Conservation (phyloP, 2,888 invertebrate species). For the Cosmia trapezina region DNA sequence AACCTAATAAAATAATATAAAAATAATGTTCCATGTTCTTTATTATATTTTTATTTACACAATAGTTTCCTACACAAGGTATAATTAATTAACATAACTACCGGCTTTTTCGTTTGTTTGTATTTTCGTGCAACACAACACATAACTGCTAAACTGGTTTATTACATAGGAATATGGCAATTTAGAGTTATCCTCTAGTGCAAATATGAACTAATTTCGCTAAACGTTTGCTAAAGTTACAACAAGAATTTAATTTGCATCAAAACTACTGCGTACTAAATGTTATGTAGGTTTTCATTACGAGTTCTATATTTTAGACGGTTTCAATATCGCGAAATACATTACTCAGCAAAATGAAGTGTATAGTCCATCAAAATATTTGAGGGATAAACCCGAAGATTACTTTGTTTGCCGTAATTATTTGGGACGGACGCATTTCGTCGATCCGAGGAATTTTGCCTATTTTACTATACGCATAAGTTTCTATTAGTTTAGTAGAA, state of each 20-base stretch:
- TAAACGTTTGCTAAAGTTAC: slow-evolving; percentile 1
- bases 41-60: too few relatives aligned
- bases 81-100: neutral
- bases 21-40: too few relatives aligned
- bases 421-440: slow-evolving; percentile 35
- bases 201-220: neutral
- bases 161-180: neutral
- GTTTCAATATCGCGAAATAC: slow-evolving; percentile 37
- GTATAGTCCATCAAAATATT: slow-evolving; percentile 51
- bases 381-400: slow-evolving; percentile 39
- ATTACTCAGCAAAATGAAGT: slow-evolving; percentile 50
- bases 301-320: slow-evolving; percentile 27
- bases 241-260: slow-evolving; percentile 21
- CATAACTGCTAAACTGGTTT: neutral
- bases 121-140: neutral
- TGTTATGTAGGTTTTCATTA: slow-evolving; percentile 26
- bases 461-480: slow-evolving; percentile 35
- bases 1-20: too few relatives aligned
- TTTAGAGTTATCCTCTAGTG: neutral
- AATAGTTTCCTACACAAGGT: too few relatives aligned
- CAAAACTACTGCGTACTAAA: slow-evolving; percentile 25
- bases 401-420: slow-evolving; percentile 52
- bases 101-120: neutral
- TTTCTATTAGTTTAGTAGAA: slow-evolving; percentile 35
- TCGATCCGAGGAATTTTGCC: slow-evolving; percentile 35